These are phyloP conservation scores for Athene noctua DNA, from an alignment of 2,113 vertebrate genomes.

Conservation along the genomic window DNA sequence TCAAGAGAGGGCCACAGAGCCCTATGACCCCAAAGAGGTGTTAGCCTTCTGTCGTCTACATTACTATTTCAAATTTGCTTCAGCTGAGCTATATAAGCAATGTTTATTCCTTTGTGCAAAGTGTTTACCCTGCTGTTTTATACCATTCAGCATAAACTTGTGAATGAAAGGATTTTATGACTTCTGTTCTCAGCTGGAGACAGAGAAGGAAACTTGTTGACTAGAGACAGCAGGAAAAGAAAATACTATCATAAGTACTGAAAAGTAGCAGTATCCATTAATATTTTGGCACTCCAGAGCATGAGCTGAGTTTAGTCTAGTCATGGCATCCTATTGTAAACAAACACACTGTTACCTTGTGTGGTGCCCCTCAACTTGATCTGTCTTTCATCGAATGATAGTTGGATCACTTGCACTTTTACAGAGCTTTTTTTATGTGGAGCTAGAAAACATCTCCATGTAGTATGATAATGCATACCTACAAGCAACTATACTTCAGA, in stretches of 20 bases:
- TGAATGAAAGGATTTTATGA: neutral
- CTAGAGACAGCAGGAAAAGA: neutral
- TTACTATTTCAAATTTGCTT: neutral
- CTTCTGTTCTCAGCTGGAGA: neutral
- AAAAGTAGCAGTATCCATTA: neutral
- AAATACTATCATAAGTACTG: neutral
- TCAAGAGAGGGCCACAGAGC: neutral
- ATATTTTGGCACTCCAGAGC: neutral
- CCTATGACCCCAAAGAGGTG: neutral
- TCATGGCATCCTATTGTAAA: conserved; percentile 16
- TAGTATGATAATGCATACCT: neutral
- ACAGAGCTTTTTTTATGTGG: neutral
- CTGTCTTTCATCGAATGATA: neutral
- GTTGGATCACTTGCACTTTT: neutral
- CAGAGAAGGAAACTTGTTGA: neutral
- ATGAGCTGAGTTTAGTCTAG: neutral
- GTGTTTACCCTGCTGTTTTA: neutral
- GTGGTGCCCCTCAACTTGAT: neutral
- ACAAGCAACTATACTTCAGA: neutral
- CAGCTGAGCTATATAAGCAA: neutral
- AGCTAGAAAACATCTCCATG: neutral
- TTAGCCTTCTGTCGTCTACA: neutral
- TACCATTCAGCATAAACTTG: neutral
- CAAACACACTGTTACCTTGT: conserved; percentile 31
- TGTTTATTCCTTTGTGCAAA: neutral